Percentiles rank a stretch among this genome's conserved stretches.
phyloP scores from a whole-genome alignment of 2,888 invertebrate genomes.

The Acanthococcus lagerstroemiae region DNA sequence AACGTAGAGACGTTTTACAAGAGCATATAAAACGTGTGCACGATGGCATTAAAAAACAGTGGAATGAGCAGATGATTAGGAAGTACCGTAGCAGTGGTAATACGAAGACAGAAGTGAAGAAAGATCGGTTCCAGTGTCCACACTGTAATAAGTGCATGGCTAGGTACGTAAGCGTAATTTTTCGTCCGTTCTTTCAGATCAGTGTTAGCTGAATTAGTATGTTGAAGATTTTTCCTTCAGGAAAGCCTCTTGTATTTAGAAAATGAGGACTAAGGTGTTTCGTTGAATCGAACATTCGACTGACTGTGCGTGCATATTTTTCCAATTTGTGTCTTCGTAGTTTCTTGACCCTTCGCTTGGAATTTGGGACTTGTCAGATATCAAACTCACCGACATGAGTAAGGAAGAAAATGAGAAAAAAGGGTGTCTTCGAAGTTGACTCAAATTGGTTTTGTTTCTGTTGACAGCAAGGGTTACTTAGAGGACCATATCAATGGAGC shows the following conservation, averaged over 20 bases:
- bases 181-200: neutral
- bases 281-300: too few relatives aligned
- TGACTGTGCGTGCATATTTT: too few relatives aligned
- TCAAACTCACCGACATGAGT: too few relatives aligned
- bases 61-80: neutral
- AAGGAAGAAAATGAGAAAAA: too few relatives aligned
- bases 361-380: too few relatives aligned
- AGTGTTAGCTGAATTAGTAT: neutral
- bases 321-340: too few relatives aligned
- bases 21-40: conserved; percentile 23
- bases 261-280: neutral
- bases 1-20: conserved; percentile 18
- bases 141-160: conserved; percentile 13
- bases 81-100: neutral
- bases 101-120: neutral
- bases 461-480: conserved; percentile 13
- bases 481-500: conserved; percentile 26
- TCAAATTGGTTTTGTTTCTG: neutral
- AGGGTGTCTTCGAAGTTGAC: too few relatives aligned
- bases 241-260: neutral
- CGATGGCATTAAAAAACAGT: conserved; percentile 10
- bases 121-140: conserved; percentile 6
- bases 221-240: neutral
- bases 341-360: too few relatives aligned
- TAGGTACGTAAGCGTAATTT: neutral